These are phyloP conservation scores for Ichneumoninae sp. DNA, from an alignment of 2,888 invertebrate genomes.

Conservation along the genomic window DNA sequence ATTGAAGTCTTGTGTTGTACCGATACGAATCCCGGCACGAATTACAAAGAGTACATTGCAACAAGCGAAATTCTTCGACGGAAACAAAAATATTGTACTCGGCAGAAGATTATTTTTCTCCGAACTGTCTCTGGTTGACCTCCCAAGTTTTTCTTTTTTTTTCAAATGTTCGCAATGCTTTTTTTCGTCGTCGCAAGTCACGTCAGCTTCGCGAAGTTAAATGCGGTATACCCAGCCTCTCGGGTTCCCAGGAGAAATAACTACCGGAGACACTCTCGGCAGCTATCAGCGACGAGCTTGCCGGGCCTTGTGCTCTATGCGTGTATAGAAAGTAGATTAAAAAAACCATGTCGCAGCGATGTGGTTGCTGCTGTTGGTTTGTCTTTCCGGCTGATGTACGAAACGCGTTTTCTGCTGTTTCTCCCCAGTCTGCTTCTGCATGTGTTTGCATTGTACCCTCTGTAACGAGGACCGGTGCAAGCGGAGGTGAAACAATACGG, in stretches of 20 bases:
- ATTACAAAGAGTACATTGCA: background rate
- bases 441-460: conserved; percentile 20
- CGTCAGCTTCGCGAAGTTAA: conserved; percentile 16
- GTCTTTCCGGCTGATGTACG: conserved; percentile 10
- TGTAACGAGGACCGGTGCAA: conserved; percentile 1
- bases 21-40: background rate
- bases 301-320: background rate
- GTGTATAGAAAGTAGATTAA: conserved; percentile 5
- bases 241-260: conserved; percentile 42
- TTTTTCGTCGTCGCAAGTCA: conserved; percentile 39
- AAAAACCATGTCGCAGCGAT: conserved; percentile 7
- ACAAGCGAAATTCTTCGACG: background rate
- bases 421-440: background rate
- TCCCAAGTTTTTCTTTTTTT: conserved; percentile 17
- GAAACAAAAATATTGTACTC: background rate
- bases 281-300: conserved; percentile 19
- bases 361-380: background rate
- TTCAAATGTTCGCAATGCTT: conserved; percentile 8
- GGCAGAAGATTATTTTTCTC: background rate
- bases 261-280: conserved; percentile 36
- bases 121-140: background rate
- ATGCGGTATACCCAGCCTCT: background rate
- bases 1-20: background rate
- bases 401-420: background rate
- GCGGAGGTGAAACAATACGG: conserved; percentile 12